A percentile compares a stretch with the other conserved stretches of the same genome.
These are phyloP conservation scores for Diaperis boleti DNA, from an alignment of 2,888 invertebrate genomes.

Conservation along the genomic window DNA sequence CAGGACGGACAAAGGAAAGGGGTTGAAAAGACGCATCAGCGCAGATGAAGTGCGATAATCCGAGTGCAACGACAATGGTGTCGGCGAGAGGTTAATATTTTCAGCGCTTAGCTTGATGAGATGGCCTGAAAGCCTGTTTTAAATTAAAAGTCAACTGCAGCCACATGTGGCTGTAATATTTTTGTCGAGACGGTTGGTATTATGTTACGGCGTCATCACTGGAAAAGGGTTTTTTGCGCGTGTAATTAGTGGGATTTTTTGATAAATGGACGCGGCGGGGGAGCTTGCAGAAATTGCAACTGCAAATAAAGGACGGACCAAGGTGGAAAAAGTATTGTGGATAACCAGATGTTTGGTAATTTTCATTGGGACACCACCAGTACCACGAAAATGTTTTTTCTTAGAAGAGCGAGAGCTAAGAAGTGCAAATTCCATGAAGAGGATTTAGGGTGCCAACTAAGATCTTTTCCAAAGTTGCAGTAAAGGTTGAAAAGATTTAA, in stretches of 20 bases:
- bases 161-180: constrained; percentile 48
- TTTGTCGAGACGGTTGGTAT: constrained; percentile 43
- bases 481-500: no score
- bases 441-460: no score
- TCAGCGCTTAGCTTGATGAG: constrained; percentile 46
- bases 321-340: no score
- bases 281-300: no score
- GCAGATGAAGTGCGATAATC: constrained; percentile 49
- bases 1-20: constrained; percentile 3
- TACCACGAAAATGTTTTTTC: no score
- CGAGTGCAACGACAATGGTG: constrained; percentile 43
- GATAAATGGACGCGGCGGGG: no score
- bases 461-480: no score
- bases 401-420: no score
- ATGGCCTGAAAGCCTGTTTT: constrained; percentile 46
- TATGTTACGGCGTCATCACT: constrained; percentile 39
- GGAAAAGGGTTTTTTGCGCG: constrained; percentile 32
- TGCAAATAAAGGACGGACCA: no score
- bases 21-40: constrained; percentile 39
- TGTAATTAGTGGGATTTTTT: constrained; percentile 19
- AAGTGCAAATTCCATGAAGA: no score
- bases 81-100: constrained; percentile 27
- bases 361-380: no score
- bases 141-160: constrained; percentile 46
- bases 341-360: no score